Conservation (phyloP, 92 coral and sea anemone genomes). For the Zoanthus solanderi region DNA sequence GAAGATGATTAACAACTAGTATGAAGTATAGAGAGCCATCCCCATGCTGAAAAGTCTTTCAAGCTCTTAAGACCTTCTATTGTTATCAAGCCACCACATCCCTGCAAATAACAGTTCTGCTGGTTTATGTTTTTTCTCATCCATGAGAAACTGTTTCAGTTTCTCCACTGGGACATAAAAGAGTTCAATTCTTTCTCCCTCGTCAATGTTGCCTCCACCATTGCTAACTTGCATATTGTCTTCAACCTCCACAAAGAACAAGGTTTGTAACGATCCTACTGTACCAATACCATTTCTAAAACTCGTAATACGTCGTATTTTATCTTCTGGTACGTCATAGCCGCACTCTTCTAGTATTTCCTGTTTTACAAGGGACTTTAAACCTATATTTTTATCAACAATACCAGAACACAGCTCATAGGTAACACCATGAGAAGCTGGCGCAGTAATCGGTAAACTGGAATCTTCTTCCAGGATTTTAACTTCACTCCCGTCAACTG, state of each 20-base stretch:
- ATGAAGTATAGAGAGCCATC: too few species aligned
- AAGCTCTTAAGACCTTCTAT: constrained; percentile 14
- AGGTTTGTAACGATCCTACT: constrained; percentile 81
- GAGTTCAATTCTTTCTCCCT: constrained; percentile 95
- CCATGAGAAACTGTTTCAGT: constrained; percentile 82
- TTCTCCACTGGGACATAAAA: constrained; percentile 86
- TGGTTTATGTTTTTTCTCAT: constrained; percentile 82
- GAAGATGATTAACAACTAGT: too few species aligned
- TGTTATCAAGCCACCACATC: constrained; percentile 90
- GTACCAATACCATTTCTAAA: constrained; percentile 85
- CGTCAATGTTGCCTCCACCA: constrained; percentile 90
- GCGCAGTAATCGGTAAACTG: constrained; percentile 71
- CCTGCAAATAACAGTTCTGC: constrained; percentile 87
- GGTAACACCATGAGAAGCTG: constrained; percentile 81
- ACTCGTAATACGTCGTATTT: constrained; percentile 74
- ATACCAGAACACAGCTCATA: constrained; percentile 99
- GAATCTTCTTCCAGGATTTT: constrained; percentile 72
- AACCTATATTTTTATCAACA: constrained; percentile 81
- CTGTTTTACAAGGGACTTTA: constrained; percentile 76
- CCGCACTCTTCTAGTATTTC: constrained; percentile 98
- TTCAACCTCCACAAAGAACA: constrained; percentile 87
- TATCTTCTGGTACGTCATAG: constrained; percentile 92
- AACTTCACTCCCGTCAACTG: constrained; percentile 58
- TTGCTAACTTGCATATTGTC: constrained; percentile 82
- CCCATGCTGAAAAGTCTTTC: neutral